Evolutionary conservation across 2,888 invertebrate species (phyloP), one percentile per base, ranked within the genome.

Genomic region (Lasioglossum lativentre): DNA sequence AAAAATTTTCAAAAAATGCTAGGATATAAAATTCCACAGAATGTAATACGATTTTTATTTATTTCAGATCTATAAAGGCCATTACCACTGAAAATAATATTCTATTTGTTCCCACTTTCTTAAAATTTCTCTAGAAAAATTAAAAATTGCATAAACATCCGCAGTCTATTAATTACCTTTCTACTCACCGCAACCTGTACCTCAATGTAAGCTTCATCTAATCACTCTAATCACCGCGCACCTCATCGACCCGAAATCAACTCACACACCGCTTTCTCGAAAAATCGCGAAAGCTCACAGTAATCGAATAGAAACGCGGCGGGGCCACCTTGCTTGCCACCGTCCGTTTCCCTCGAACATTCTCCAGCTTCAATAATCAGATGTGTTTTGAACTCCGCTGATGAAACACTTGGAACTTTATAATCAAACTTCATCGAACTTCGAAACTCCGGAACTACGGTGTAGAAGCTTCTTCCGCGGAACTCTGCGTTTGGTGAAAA

Each of bases 391-490:
- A 70, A 70, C 70, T 70, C 70, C 40, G 40, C 40, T 70, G 70
- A 70, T 70, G 40, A 70, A 70, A 70, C 70, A 70, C 70, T 70
- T 70, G 38, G 40, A 70, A 70, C 70, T 70, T 70, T 70, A 70
- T 70, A 70, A 70, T 70, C 70, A 70, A 70, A 70, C 70, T 70
- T 70, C 70, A 70, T 70, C 70, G 70, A 70, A 70, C 70, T 70
- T 70, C 70, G 12, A 40, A 70, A 70, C 42, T 78, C 14, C 5
- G 68, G 68, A 6, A 23, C 71, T 45, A 63, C 27, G 38, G 71
- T 40, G 70, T 71, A 63, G 59, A 81, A 81, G 78, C 81, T 81
- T 38, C 76, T 68, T 77, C 40, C 12, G 2, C 12, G 23, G 27
- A 71, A 45, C 23, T n/a, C 27, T 8, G 30, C 34, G n/a, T 19